A percentile compares a stretch with the other conserved stretches of the same genome.
Evolutionary conservation across 2,888 invertebrate genomes (phyloP).

Genomic region (Ochropleura plecta): DNA sequence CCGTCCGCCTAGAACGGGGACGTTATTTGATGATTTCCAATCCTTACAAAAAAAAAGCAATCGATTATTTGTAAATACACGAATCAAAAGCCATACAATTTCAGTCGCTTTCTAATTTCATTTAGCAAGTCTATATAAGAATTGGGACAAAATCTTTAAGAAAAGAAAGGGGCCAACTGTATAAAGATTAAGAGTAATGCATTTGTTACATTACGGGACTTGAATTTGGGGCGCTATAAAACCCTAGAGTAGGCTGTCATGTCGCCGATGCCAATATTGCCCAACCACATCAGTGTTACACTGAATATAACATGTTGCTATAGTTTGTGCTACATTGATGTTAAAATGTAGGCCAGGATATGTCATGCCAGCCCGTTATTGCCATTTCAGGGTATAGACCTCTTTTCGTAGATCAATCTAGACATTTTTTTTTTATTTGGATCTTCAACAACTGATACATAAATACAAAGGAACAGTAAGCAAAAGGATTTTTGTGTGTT

Average conservation of each 20-base stretch:
- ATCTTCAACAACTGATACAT: no score
- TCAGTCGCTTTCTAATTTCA: neutral
- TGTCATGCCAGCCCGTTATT: no score
- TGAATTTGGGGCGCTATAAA: constrained; percentile 66
- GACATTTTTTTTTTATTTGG: no score
- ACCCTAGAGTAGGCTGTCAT: constrained; percentile 58
- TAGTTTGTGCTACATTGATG: neutral
- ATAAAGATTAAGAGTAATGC: constrained; percentile 69
- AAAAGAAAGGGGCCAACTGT: constrained; percentile 52
- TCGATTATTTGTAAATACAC: neutral
- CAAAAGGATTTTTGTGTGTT: no score
- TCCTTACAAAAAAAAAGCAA: neutral
- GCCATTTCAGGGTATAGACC: no score
- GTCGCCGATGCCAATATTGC: constrained; percentile 45
- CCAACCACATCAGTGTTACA: constrained; percentile 37
- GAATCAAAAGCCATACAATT: neutral
- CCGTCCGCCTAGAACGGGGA: no score
- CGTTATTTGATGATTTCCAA: no score
- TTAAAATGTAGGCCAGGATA: no score
- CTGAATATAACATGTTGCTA: constrained; percentile 17
- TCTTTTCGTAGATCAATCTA: no score
- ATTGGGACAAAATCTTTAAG: constrained; percentile 39
- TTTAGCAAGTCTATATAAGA: constrained; percentile 28
- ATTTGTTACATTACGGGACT: constrained; percentile 60
- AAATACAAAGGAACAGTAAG: no score